Evolutionary conservation across 2,888 invertebrate genomes (phyloP).

Genomic region (Sphaerophoria taeniata): DNA sequence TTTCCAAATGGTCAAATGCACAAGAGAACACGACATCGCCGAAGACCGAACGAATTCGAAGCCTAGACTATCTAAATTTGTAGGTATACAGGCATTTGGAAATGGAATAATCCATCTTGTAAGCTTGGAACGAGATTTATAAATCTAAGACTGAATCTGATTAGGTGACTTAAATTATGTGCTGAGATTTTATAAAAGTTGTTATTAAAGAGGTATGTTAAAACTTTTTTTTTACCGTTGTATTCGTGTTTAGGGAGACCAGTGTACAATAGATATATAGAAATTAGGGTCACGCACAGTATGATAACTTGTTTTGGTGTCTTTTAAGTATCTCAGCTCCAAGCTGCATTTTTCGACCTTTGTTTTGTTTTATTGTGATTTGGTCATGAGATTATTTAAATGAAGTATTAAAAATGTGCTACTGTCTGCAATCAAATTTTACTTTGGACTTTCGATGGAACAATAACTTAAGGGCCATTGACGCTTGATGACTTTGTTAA

Average conservation of each 20-base stretch:
- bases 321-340: neutral
- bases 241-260: slow-evolving; percentile 31
- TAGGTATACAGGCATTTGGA: neutral
- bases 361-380: slow-evolving; percentile 13
- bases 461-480: neutral
- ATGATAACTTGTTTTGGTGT: slow-evolving; percentile 41
- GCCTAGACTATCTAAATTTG: slow-evolving; percentile 37
- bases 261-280: slow-evolving; percentile 42
- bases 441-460: neutral
- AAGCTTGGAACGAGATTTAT: slow-evolving; percentile 50
- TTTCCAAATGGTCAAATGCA: slow-evolving; percentile 13
- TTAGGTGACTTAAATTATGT: slow-evolving; percentile 65
- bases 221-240: slow-evolving; percentile 50
- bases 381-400: slow-evolving; percentile 20
- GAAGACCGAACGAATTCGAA: neutral
- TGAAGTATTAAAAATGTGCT: slow-evolving; percentile 16
- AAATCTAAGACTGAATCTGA: slow-evolving; percentile 57
- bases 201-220: slow-evolving; percentile 48
- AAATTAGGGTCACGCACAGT: slow-evolving; percentile 60
- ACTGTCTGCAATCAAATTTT: neutral
- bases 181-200: slow-evolving; percentile 32
- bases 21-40: neutral
- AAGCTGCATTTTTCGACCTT: neutral
- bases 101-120: slow-evolving; percentile 52
- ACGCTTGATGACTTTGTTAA: neutral